Evolutionary conservation across 1,140 invertebrate genomes (phyloP).

Genomic region (Maconellicoccus hirsutus): DNA sequence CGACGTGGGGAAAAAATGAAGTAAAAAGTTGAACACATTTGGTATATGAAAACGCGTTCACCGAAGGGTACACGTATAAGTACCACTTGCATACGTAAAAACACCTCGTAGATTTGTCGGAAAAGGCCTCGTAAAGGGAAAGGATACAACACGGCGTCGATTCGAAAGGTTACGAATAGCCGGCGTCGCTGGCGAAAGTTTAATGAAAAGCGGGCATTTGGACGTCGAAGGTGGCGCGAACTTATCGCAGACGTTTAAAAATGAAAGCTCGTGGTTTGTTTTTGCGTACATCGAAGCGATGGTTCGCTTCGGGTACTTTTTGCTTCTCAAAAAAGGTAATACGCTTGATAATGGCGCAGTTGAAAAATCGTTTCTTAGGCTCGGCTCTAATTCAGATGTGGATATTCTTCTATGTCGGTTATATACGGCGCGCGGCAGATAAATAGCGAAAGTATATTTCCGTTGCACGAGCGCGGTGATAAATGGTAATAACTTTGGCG

Average conservation of each 20-base stretch:
- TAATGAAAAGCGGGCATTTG: background rate
- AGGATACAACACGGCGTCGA: background rate
- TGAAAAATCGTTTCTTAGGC: background rate
- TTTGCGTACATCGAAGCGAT: background rate
- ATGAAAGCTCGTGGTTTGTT: background rate
- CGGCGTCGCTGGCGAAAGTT: background rate
- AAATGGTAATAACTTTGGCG: constrained; percentile 4
- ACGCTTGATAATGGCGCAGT: background rate
- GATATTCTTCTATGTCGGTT: background rate
- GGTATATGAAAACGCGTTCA: no score
- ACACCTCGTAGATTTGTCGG: background rate
- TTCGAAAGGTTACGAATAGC: background rate
- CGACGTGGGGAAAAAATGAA: no score
- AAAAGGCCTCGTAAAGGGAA: background rate
- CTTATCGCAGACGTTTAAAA: no score
- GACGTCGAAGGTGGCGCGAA: background rate
- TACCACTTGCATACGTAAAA: constrained; percentile 7
- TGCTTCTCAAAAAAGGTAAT: background rate
- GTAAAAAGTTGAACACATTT: no score
- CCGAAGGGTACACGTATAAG: background rate
- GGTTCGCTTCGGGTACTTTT: background rate
- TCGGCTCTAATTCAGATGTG: background rate
- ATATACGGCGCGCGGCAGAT: background rate
- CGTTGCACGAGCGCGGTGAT: background rate
- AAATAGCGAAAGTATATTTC: constrained; percentile 9